Base-by-base conservation (phyloP, 2,113 vertebrate genomes). In the Limanda limanda region DNA sequence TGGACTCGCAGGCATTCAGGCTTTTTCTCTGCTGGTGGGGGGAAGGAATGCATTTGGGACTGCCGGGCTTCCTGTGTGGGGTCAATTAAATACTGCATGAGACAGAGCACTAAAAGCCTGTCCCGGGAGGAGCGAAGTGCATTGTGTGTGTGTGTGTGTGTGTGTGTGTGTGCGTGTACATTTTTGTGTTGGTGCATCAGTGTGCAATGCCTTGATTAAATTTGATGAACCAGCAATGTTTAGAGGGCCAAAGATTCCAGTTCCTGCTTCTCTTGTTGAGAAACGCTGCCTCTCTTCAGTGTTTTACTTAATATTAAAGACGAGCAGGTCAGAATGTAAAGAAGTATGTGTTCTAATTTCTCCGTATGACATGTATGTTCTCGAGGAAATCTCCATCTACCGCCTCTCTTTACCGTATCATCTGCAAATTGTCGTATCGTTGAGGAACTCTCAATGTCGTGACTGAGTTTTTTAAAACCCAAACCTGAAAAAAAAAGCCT, bases 81-180 rank as follows among this genome's bases (percentile, higher is more conserved):
- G 92, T 94, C 92, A 94, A 94, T 94, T 94, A 94, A 95, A 95
- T 95, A 95, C 94, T 95, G 94, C 93, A 94, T 95, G 94, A 95
- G 94, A 92, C 91, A 92, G 92, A 93, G 93, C 94, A 94, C 94
- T 95, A 94, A 95, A 94, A 94, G 94, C 94, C 91, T 90, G 89
- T 93, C 93, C 93, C 85, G 71, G 73, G 90, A 93, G 93, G 86
- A 92, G 89, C 45, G 31, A 85, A 94, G 93, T 93, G 93, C 91
- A 92, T 83, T 92, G 89, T 93, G 72, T 64, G 76, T 72, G 75
- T 63, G 64, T 64, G 71, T 60, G 70, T 68, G 83, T 58, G 24
- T 20, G 23, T 21, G 42, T 76, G 58, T 87, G 81, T 84, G 82
- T 86, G 72, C 42, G 66, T 57, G 55, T 92, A 18, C 25, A 40